phyloP scores from a whole-genome alignment of 2,113 vertebrate genomes.

The Mustelus asterias region DNA sequence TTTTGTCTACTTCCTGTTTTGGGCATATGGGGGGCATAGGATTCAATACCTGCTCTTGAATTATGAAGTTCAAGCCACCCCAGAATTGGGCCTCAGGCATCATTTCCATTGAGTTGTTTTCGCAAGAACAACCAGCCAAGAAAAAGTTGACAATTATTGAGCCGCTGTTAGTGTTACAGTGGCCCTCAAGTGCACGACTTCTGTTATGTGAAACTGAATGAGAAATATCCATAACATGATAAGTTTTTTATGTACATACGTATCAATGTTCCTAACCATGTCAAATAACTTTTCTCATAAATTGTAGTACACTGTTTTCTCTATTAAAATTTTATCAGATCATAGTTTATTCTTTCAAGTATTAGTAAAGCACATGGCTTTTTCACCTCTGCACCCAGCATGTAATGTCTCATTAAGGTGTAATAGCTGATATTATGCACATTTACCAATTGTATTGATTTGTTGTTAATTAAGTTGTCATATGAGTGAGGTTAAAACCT shows the following conservation, averaged over 20 bases:
- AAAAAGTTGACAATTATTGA: not conserved
- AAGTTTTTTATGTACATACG: not conserved
- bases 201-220: not conserved
- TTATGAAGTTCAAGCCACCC: too few species aligned
- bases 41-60: not conserved
- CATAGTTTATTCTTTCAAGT: not conserved
- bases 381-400: not conserved
- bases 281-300: not conserved
- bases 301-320: not conserved
- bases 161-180: not conserved
- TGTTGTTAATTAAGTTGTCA: not conserved
- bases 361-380: not conserved
- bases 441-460: slow-evolving; percentile 10
- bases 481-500: not conserved
- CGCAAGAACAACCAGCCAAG: too few species aligned
- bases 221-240: not conserved
- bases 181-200: not conserved
- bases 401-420: not conserved
- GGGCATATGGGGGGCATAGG: not conserved
- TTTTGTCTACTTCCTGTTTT: not conserved
- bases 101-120: too few species aligned
- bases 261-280: not conserved
- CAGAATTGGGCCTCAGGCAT: too few species aligned
- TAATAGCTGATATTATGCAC: not conserved
- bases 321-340: not conserved